Evolutionary conservation across 2,113 vertebrate genomes (phyloP), one percentile per base, ranked within the genome.

Genomic region (Pterocles burchelli): DNA sequence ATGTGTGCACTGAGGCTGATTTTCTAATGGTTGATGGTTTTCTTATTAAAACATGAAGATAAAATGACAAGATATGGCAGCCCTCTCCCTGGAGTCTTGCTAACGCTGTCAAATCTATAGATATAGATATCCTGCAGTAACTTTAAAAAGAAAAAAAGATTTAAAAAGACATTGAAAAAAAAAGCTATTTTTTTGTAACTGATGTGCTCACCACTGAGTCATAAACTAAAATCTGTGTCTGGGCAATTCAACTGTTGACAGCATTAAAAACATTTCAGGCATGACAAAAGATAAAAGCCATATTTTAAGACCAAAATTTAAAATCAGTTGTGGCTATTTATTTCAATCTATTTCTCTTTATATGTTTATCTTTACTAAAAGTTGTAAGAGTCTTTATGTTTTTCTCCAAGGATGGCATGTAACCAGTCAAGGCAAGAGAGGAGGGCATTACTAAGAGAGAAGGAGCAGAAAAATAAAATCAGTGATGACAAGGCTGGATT

Each of bases 401-500:
- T 94, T 96, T 61, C 63, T 85, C 58, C 49, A 52, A 62, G n/a
- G 52, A 77, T 88, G 84, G 86, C 45, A 26, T 87, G 58, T 1
- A 10, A 81, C 70, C 74, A 82, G n/a, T 54, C 61, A 72, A 84
- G 75, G 61, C 66, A 85, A 80, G 85, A 93, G 45, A 63, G 31
- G 55, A 96, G 90, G 83, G 68, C 58, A 57, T 88, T 87, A 74
- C 62, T 94, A 63, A 92, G 83, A 91, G 46, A 88, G 28, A 75
- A 75, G 59, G 75, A 92, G 83, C 0, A 73, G 93, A 92, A 94
- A 96, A 95, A 86, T 43, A 25, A 93, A 73, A 81, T 78, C 93
- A 57, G 19, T 46, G 68, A 89, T 81, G 96, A 85, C 83, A 94
- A 76, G 80, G 33, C 59, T 74, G 68, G 61, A 18, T 63, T 87